Base-by-base conservation (phyloP, 2,113 vertebrate species). In the Elachura formosa region DNA sequence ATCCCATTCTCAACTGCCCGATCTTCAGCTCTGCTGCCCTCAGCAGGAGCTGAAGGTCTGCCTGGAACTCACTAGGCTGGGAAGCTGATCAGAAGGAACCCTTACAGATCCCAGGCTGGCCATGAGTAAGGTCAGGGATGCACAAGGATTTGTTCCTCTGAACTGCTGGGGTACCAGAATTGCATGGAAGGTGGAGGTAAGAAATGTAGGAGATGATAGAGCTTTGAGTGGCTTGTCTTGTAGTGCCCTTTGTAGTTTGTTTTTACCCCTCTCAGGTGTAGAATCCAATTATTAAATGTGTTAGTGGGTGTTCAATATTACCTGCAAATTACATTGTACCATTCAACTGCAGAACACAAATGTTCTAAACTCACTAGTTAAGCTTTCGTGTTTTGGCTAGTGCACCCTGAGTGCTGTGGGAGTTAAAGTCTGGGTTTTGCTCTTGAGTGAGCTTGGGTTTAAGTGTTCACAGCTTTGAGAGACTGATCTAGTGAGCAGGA, bases 1-100 rank as follows among this genome's bases (percentile, higher is more conserved):
- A 40, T 8, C 14, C 31, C 10, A 16, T 38, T 43, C 61, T 68
- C n/a, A n/a, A 0, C 11, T 59, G 25, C 59, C 38, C 1, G 0
- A 36, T 77, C 43, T 66, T 54, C 69, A 54, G 54, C 55, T 9
- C 28, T 63, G 45, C 69, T 85, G 41, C 9, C 4, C 62, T 41
- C 26, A 23, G 59, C 40, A 29, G 56, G 79, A 88, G 41, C 67
- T 90, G 55, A 38, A 79, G 63, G 2, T 33, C 59, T 68, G 24
- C 17, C 34, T 52, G 31, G 26, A n/a, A 40, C 22, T 14, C 10
- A 1, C 46, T 36, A 17, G 36, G 43, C 52, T 45, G 24, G 20
- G 15, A 40, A 75, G 6, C 0, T 40, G 41, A 15, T 38, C 75
- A 64, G 16, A 20, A 87, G 22, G 8, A 87, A 40, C 23, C 46